A percentile compares a stretch with the other conserved stretches of the same genome.
Evolutionary conservation across 2,888 invertebrate genomes (phyloP).

Genomic region (Amiota communis): DNA sequence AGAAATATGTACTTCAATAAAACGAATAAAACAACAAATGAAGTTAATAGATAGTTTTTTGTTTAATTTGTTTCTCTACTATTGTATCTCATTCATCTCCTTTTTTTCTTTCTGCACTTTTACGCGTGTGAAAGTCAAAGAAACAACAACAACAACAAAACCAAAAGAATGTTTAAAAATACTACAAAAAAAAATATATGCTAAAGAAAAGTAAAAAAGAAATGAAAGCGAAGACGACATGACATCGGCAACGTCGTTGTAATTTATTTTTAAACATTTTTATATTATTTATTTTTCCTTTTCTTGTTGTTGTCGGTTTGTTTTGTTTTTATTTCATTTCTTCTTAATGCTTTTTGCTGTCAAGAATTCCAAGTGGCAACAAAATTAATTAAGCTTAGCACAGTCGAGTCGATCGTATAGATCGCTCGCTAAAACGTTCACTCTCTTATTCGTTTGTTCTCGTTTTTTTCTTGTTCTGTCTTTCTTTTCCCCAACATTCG

Average conservation of each 20-base stretch:
- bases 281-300: conserved; percentile 28
- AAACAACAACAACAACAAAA: conserved; percentile 42
- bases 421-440: conserved; percentile 28
- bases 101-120: neutral
- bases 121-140: conserved; percentile 54
- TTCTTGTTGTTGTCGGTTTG: neutral
- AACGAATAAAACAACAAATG: too few relatives aligned
- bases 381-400: conserved; percentile 39
- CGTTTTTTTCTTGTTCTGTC: conserved; percentile 21
- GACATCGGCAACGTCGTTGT: conserved; percentile 25
- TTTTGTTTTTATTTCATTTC: conserved; percentile 10
- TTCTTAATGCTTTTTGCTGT: conserved; percentile 23
- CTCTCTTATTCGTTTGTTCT: conserved; percentile 43
- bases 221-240: conserved; percentile 55
- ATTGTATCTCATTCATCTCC: neutral
- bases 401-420: conserved; percentile 13
- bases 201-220: conserved; percentile 47
- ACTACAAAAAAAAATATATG: conserved; percentile 4
- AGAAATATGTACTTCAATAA: neutral
- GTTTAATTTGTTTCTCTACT: neutral
- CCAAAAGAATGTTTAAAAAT: conserved; percentile 32
- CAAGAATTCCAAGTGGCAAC: conserved; percentile 42
- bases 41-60: neutral
- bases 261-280: conserved; percentile 44
- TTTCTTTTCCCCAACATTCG: neutral